A percentile compares a stretch with the other conserved stretches of the same genome.
phyloP scores from a whole-genome alignment of 2,797 vertebrate genomes.

The Schizopygopsis malacanthus region DNA sequence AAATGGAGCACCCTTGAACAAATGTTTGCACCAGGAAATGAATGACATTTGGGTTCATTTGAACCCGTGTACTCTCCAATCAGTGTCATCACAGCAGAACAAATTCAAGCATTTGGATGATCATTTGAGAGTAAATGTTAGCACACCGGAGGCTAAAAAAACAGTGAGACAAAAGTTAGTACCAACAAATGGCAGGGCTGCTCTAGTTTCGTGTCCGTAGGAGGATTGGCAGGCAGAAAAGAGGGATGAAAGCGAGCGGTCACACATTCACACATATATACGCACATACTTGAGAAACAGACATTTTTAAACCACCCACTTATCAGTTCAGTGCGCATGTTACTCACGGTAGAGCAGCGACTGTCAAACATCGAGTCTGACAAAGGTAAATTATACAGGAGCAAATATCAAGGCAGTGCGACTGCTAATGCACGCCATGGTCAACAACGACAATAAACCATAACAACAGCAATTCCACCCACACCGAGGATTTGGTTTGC shows the following conservation, averaged over 20 bases:
- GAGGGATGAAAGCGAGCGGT: conserved; percentile 65
- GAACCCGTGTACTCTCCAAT: conserved; percentile 45
- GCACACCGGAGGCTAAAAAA: conserved; percentile 18
- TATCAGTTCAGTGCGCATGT: conserved; percentile 19
- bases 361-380: conserved; percentile 27
- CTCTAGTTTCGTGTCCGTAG: conserved; percentile 30
- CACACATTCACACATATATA: conserved; percentile 55
- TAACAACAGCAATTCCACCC: conserved; percentile 42
- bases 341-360: conserved; percentile 8
- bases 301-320: conserved; percentile 56
- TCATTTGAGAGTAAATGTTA: conserved; percentile 38
- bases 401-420: conserved; percentile 18
- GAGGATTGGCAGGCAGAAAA: conserved; percentile 46
- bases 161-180: background rate
- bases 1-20: conserved; percentile 21
- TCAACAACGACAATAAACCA: conserved; percentile 30
- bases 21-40: conserved; percentile 43
- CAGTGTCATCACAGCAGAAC: conserved; percentile 35
- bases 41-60: conserved; percentile 43
- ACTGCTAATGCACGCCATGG: conserved; percentile 26
- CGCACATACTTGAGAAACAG: conserved; percentile 34
- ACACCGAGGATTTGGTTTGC: background rate
- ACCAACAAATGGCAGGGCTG: background rate
- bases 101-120: conserved; percentile 30
- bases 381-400: conserved; percentile 34